Base-by-base conservation (phyloP, 2,888 invertebrate species). In the Marronus borbonicus region DNA sequence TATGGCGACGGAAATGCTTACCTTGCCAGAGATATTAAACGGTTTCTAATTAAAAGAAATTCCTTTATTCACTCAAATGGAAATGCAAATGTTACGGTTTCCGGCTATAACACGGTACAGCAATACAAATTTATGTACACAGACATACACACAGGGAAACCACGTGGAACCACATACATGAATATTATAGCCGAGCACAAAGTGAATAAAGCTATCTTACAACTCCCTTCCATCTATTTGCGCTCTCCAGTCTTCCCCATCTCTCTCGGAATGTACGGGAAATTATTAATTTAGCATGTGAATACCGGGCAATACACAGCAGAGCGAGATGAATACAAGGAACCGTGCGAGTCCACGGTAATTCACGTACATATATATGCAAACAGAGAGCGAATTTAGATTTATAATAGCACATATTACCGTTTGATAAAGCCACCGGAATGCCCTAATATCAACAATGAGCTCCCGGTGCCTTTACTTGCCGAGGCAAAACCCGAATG, bases 261-360 rank as follows among this genome's bases (percentile, higher is more conserved):
- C n/a, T 31, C 62, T 28, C 31, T 65, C 55, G 14, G 64, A 74
- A 68, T 68, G 20, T 28, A 69, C 74, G 69, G 44, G 76, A 78
- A 78, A 76, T 78, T 78, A 78, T 78, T 78, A 78, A 78, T 78
- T 78, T 78, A 69, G 50, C 60, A 77, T 77, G 77, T 77, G 70
- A 70, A 64, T 70, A 77, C 70, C 31, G 49, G 66, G 44, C 49
- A 49, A 66, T 66, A 44, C 64, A 64, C 64, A n/a, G n/a, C n/a
- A 12, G 14, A 8, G 44, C 66, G 44, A 10, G 24, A 44, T 24
- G 39, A 50, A 14, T 68, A 76, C 68, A 76, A 24, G 39, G 68
- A 68, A 39, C 68, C 39, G 31, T 68, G 52, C 50, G 50, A 76
- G 62, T 12, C 17, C 66, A 7, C 66, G 0, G 49, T 17, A 58